A percentile compares a stretch with the other conserved stretches of the same genome.
Conservation (phyloP, 1,140 invertebrate genomes). For the Cephus cinctus region DNA sequence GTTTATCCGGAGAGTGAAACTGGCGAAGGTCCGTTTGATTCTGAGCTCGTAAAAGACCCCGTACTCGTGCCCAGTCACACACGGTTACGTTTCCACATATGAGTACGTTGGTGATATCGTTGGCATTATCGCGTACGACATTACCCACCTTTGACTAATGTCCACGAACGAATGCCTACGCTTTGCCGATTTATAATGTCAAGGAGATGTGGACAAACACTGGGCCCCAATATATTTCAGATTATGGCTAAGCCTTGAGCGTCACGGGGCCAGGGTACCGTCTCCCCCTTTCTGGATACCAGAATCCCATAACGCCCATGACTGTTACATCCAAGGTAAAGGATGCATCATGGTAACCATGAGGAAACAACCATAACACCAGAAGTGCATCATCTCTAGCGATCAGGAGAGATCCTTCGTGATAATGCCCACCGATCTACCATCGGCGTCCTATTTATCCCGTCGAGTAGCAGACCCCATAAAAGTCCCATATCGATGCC, state of each 20-base stretch:
- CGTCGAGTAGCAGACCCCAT: too few species aligned
- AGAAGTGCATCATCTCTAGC: conserved; percentile 41
- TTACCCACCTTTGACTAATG: conserved; percentile 56
- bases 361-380: conserved; percentile 42
- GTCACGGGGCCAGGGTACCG: too few species aligned
- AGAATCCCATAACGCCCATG: conserved; percentile 21
- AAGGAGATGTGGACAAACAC: conserved; percentile 56
- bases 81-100: conserved; percentile 16
- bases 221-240: conserved; percentile 56
- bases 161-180: conserved; percentile 55
- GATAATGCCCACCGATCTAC: conserved; percentile 41
- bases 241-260: too few species aligned
- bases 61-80: conserved; percentile 11
- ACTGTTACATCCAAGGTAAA: neutral
- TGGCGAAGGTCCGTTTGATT: conserved; percentile 26
- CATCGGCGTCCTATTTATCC: conserved; percentile 20
- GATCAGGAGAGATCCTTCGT: conserved; percentile 25
- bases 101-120: conserved; percentile 47
- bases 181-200: conserved; percentile 56
- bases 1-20: too few species aligned
- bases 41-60: conserved; percentile 6
- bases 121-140: conserved; percentile 53
- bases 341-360: conserved; percentile 6
- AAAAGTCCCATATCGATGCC: too few species aligned
- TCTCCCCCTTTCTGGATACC: too few species aligned